Evolutionary conservation across 2,888 invertebrate genomes (phyloP).

Genomic region (Trissonchulus latispiculum): DNA sequence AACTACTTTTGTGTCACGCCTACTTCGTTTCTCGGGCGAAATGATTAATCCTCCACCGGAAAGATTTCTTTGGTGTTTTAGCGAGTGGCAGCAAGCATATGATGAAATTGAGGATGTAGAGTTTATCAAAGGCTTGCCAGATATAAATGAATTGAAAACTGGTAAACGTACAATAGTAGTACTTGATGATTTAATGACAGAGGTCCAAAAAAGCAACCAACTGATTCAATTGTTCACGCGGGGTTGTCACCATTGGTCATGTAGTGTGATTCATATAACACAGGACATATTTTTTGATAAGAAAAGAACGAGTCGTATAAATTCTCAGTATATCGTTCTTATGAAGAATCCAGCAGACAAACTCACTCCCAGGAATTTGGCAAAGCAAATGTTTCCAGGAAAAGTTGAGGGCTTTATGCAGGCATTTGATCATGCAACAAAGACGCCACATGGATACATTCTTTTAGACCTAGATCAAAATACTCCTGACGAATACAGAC

Average conservation of each 20-base stretch:
- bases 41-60: background rate
- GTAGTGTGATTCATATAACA: conserved; percentile 4
- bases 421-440: conserved; percentile 13
- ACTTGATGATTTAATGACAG: conserved; percentile 3
- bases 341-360: conserved; percentile 6
- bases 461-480: background rate
- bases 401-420: background rate
- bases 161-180: background rate
- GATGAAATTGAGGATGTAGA: background rate
- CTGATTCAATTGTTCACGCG: background rate
- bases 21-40: background rate
- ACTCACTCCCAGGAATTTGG: background rate
- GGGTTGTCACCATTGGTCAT: conserved; percentile 14
- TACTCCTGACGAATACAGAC: background rate
- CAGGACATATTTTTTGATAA: conserved; percentile 6
- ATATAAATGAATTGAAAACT: background rate
- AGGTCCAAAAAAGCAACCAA: background rate
- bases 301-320: background rate
- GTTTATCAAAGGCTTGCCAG: conserved; percentile 5
- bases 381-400: background rate
- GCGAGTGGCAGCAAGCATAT: background rate
- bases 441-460: conserved; percentile 7
- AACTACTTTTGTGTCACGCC: conserved; percentile 11
- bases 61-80: background rate
- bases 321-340: background rate